phyloP scores from a whole-genome alignment of 2,888 invertebrate genomes.

The Zygaena filipendulae region DNA sequence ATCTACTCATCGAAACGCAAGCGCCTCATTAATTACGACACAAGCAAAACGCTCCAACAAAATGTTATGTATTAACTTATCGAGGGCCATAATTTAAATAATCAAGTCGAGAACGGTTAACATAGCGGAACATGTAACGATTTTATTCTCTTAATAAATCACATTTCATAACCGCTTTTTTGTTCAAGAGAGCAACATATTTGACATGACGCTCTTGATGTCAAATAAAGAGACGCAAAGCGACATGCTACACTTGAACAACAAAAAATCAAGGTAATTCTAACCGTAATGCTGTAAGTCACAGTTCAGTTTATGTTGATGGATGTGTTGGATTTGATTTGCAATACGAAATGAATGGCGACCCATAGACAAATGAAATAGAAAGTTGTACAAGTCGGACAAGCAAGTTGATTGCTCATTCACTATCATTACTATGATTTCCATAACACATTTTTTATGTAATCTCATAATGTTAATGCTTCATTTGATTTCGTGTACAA shows the following conservation, averaged over 20 bases:
- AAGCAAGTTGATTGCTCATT: conserved; percentile 29
- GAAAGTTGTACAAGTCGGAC: conserved; percentile 32
- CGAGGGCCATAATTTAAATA: too few relatives aligned
- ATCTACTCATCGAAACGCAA: too few relatives aligned
- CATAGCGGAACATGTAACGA: background rate
- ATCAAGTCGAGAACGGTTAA: too few relatives aligned
- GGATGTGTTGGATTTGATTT: conserved; percentile 11
- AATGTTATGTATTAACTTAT: too few relatives aligned
- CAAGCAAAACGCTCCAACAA: too few relatives aligned
- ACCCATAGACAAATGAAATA: conserved; percentile 37
- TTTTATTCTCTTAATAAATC: background rate
- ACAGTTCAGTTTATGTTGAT: conserved; percentile 9
- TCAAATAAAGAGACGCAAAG: too few relatives aligned
- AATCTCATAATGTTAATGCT: too few relatives aligned
- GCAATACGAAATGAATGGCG: conserved; percentile 17
- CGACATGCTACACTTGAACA: background rate
- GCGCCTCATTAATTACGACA: too few relatives aligned
- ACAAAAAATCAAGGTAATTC: too few relatives aligned
- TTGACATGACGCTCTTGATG: too few relatives aligned
- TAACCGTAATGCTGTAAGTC: conserved; percentile 14
- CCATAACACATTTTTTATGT: conserved; percentile 2
- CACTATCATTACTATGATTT: conserved; percentile 14
- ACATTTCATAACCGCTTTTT: background rate
- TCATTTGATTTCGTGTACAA: too few relatives aligned
- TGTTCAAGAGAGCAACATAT: too few relatives aligned